A percentile compares a stretch with the other conserved stretches of the same genome.
Conservation (phyloP, 2,888 invertebrate genomes). For the Melieria omissa region DNA sequence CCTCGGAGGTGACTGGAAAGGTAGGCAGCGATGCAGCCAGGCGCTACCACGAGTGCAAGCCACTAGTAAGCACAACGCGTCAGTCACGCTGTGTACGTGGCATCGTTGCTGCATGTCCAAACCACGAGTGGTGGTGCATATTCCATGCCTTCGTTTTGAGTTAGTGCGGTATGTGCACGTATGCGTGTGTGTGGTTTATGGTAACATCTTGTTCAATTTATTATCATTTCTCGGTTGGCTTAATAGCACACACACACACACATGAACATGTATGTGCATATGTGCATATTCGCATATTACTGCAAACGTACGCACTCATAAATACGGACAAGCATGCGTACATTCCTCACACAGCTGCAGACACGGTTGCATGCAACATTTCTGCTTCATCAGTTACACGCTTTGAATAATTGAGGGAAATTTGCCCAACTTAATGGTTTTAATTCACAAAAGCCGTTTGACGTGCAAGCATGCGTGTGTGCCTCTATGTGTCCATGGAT, state of each 20-base stretch:
- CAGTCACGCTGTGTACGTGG: too few relatives aligned
- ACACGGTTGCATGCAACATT: slow-evolving; percentile 46
- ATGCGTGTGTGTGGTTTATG: slow-evolving; percentile 55
- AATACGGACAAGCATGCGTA: background rate
- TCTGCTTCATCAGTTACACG: slow-evolving; percentile 62
- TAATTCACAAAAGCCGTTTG: slow-evolving; percentile 30
- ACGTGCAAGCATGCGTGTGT: slow-evolving; percentile 22
- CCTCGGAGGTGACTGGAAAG: too few relatives aligned
- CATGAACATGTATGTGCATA: slow-evolving; percentile 19
- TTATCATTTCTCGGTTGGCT: slow-evolving; percentile 30
- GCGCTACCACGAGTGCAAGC: too few relatives aligned
- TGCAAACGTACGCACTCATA: slow-evolving; percentile 29
- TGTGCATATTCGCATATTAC: slow-evolving; percentile 40
- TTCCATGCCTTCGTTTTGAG: too few relatives aligned
- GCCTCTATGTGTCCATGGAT: slow-evolving; percentile 15
- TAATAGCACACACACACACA: slow-evolving; percentile 14
- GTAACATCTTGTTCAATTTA: slow-evolving; percentile 39
- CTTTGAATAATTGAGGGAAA: slow-evolving; percentile 60
- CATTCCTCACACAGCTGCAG: slow-evolving; percentile 47
- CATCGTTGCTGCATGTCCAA: too few relatives aligned
- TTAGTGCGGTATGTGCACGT: slow-evolving; percentile 26
- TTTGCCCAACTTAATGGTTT: slow-evolving; percentile 44
- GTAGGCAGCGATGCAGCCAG: too few relatives aligned
- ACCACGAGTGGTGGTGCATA: too few relatives aligned
- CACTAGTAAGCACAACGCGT: too few relatives aligned